A percentile compares a stretch with the other conserved stretches of the same genome.
phyloP scores from a whole-genome alignment of 2,888 invertebrate genomes.

The Cheilosia pagana region DNA sequence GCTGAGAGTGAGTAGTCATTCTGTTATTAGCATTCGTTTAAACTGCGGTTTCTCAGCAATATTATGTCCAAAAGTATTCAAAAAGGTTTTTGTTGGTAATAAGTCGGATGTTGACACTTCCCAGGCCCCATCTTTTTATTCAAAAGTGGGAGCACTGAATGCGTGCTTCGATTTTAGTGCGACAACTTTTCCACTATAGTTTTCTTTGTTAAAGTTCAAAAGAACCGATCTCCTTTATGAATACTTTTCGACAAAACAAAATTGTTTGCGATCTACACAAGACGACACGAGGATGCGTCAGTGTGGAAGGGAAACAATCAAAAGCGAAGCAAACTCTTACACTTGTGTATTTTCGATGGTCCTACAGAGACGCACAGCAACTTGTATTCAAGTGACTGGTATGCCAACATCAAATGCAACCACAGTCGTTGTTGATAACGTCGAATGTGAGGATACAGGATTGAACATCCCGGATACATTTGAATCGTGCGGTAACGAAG shows the following conservation, averaged over 20 bases:
- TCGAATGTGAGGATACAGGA: conserved; percentile 89
- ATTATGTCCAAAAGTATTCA: neutral
- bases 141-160: too few species aligned
- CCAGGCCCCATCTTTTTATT: too few species aligned
- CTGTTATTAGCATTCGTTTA: conserved; percentile 78
- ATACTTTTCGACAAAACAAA: neutral
- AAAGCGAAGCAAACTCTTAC: conserved; percentile 12
- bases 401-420: conserved; percentile 81
- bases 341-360: conserved; percentile 16
- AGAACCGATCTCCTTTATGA: conserved; percentile 3
- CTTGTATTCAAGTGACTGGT: conserved; percentile 78
- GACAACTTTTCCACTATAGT: neutral
- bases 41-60: neutral
- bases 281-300: neutral
- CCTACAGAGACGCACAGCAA: conserved; percentile 80
- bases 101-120: too few species aligned
- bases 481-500: conserved; percentile 87
- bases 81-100: too few species aligned
- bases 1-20: conserved; percentile 79
- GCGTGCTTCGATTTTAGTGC: neutral
- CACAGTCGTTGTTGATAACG: conserved; percentile 86
- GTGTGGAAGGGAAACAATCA: conserved; percentile 3
- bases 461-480: conserved; percentile 87
- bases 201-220: conserved; percentile 2
- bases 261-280: conserved; percentile 2